Base-by-base conservation (phyloP, 2,113 vertebrate species). In the Xyliphius kryptos region DNA sequence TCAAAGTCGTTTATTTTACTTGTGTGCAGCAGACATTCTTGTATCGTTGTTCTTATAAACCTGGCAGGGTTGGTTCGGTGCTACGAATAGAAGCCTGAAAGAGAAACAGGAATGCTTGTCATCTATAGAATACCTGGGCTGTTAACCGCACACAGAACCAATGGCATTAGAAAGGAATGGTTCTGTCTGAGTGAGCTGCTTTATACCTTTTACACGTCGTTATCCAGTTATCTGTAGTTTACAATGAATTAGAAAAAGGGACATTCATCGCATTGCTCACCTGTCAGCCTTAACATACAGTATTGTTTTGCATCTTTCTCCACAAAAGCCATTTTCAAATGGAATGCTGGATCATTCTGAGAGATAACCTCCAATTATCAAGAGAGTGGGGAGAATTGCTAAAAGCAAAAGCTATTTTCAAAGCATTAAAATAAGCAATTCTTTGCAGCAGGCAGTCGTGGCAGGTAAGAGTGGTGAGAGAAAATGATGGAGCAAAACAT, bases 141-240 rank as follows among this genome's bases (percentile, higher is more conserved):
- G 52, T 69, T 59, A 51, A n/a, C 40, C 52, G 32, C 46, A 51
- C 9, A 1, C 2, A 0, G 14, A 4, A 5, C 43, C 58, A 72
- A 58, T 48, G 51, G 38, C 67, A 63, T 57, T 3, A 51, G 67
- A 63, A 21, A 67, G 47, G 16, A 40, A 50, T 63, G 48, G 26
- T 38, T 57, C 47, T 1, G 37, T 12, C 22, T 22, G 38, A 66
- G 20, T 17, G 32, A 14, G 16, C 3, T n/a, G 40, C 38, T 52
- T 62, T 56, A 15, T 17, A 12, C 12, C 14, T 22, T 70, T 57
- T 63, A 58, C 58, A 67, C 19, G 19, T 57, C 13, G n/a, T 49
- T 16, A 44, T 21, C 19, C 46, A 71, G 56, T 71, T 54, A 37
- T 52, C 15, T 14, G 20, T 38, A 21, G 56, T 48, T 60, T 36